Evolutionary conservation across 2,797 vertebrate genomes (phyloP), one percentile per base, ranked within the genome.

Genomic region (Sebastes steindachneri): DNA sequence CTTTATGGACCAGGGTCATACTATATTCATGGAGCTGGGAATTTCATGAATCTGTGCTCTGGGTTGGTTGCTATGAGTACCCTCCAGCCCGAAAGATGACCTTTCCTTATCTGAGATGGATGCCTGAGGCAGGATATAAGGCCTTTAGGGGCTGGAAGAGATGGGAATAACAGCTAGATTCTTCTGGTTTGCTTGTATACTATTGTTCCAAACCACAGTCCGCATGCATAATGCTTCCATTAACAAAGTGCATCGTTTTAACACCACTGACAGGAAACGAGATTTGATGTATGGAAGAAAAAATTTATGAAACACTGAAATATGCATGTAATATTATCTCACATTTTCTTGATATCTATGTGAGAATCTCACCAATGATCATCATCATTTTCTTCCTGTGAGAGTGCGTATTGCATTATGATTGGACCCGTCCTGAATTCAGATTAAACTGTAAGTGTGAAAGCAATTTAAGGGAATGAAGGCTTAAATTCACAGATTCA

Each of bases 31-130:
- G 9, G 31, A 80, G 51, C 33, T n/a, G 57, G n/a, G 68, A 85
- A 73, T 60, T 67, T 75, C n/a, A 74, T 75, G 53, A 75, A 73
- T 67, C 60, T 23, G 58, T 19, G 77, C 64, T 64, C 28, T 12
- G 15, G 23, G 48, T 74, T 87, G 75, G 84, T 79, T 81, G 41
- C 67, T n/a, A 66, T 15, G 31, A 68, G 33, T 37, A 1, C 11
- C 75, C 41, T 77, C 21, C 33, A 68, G 73, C 14, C 48, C 9
- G 12, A 79, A 31, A 73, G 74, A 25, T 82, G 77, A 84, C 64
- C 63, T 71, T 62, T 76, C 28, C 63, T 79, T 41, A 31, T 73
- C 62, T 84, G 29, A 33, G 53, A 75, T 57, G 62, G 53, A 70
- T 33, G 23, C 15, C 60, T 15, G 55, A 60, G 70, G 81, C 41